Base-by-base conservation (phyloP, 2,113 vertebrate species). In the Cryptotis parvus region DNA sequence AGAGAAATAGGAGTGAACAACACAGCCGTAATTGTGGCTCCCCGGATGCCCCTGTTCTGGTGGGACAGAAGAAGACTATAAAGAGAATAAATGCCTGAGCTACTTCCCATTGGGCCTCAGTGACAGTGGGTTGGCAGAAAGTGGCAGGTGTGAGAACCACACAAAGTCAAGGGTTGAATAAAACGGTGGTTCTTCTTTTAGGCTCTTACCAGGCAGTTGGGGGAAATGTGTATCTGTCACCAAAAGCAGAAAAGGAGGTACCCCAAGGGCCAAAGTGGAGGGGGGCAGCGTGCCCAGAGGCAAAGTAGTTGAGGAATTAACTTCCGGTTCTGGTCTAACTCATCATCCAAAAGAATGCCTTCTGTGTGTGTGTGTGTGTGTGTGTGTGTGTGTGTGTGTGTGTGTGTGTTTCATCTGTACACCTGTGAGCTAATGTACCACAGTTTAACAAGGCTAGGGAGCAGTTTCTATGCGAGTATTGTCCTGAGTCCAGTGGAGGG, bases 391-490 rank as follows among this genome's bases (percentile, higher is more conserved):
- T 33, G 22, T 68, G n/a, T 61, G 18, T 16, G 65, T 15, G 14
- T n/a, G 65, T 49, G 9, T 49, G 45, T 49, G 9, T 49, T 49
- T 85, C n/a, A 49, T 45, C 33, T 26, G 24, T 41, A 1, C 6
- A 75, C 29, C n/a, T 12, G 2, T 55, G 76, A 1, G 41, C 33
- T 12, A 24, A 4, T 2, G 1, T 10, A 58, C 14, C n/a, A 49
- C 31, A 29, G 14, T 6, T 52, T 22, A 33, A 24, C 15, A 14
- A 52, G 33, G 12, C 10, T 49, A 49, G 45, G 45, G 45, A 49
- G 45, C 55, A 58, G 0, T 31, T 35, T 16, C 6, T 4, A 9
- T n/a, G 10, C 27, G 63, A 1, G 0, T 29, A 3, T n/a, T 35
- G 2, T 68, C 14, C 22, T 0, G 4, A 43, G 52, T 24, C 1